Base-by-base conservation (phyloP, 2,888 invertebrate species). In the Epirrhoe alternata region DNA sequence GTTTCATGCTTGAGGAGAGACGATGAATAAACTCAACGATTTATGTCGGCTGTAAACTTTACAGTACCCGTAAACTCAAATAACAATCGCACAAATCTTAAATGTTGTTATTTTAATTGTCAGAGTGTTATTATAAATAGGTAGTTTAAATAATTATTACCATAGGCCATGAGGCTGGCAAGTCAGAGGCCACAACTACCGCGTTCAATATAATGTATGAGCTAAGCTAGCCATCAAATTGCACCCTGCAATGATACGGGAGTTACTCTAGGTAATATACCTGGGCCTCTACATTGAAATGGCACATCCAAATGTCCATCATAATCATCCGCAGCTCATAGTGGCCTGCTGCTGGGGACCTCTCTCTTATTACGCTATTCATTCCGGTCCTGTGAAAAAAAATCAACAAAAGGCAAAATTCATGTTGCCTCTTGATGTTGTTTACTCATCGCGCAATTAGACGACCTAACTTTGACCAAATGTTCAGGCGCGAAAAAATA, bases 21-120 rank as follows among this genome's bases (percentile, higher is more conserved):
- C 85, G 79, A 84, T 85, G 88, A 88, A 88, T 90, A 88, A 87
- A 85, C 82, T 82, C 78, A 74, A 75, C 82, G 84, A 85, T 88
- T 89, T 88, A 88, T 86, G 82, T 76, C 70, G 76, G 80, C 80
- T 83, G 82, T 90, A 86, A 88, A 87, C 75, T 80, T 77, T 80
- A 82, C 79, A 73, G 79, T 82, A 75, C 79, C 76, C 77, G 75
- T 82, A 80, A 81, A 85, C 72, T 79, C 72, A 63, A 74, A 78
- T 79, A 84, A 81, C 81, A 83, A 79, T 81, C 74, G 74, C 72
- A 79, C 79, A 83, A 84, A 81, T 83, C 78, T 79, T 77, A 67
- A 57, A 57, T 69, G 74, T 75, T 74, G 72, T 75, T 71, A 75
- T 75, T 74, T 68, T 77, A 76, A 76, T 74, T 77, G 73, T 73